A percentile compares a stretch with the other conserved stretches of the same genome.
These are phyloP conservation scores for Drosophila auraria DNA, from an alignment of 1,140 invertebrate genomes.

Conservation along the genomic window DNA sequence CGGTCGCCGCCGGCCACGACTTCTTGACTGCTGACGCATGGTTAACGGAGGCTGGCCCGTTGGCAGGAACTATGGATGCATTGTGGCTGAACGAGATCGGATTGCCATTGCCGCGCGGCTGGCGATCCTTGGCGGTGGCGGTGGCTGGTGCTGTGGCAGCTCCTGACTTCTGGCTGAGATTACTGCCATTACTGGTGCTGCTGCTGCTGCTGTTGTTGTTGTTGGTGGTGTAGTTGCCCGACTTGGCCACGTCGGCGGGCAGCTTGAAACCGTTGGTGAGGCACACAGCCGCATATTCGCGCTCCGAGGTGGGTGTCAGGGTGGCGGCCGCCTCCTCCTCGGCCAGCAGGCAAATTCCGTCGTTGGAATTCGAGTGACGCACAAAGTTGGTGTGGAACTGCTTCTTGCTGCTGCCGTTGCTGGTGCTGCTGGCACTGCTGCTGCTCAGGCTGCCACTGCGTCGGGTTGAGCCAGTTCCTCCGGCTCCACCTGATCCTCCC, in stretches of 20 bases:
- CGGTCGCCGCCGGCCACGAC: slow-evolving; percentile 65
- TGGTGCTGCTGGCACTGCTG: slow-evolving; percentile 73
- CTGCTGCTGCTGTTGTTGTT: slow-evolving; percentile 43
- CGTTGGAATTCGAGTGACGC: slow-evolving; percentile 80
- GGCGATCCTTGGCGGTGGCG: slow-evolving; percentile 51
- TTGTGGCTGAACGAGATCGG: slow-evolving; percentile 57
- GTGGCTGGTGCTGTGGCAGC: neutral
- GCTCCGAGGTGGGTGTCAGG: slow-evolving; percentile 76
- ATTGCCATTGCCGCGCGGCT: slow-evolving; percentile 59
- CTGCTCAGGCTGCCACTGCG: slow-evolving; percentile 76
- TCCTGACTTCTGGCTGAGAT: slow-evolving; percentile 25
- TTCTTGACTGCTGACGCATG: slow-evolving; percentile 56
- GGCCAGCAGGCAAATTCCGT: slow-evolving; percentile 80
- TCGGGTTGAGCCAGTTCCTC: slow-evolving; percentile 34
- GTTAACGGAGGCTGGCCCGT: slow-evolving; percentile 66
- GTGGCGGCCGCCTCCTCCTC: slow-evolving; percentile 81
- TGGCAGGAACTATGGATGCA: slow-evolving; percentile 80
- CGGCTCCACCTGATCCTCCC: slow-evolving; percentile 16
- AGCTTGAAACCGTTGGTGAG: slow-evolving; percentile 76
- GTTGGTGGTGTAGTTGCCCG: slow-evolving; percentile 34
- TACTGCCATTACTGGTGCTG: slow-evolving; percentile 29
- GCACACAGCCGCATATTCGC: slow-evolving; percentile 63
- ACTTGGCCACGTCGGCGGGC: slow-evolving; percentile 65
- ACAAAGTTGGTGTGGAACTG: slow-evolving; percentile 80
- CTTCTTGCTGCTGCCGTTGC: slow-evolving; percentile 68